Evolutionary conservation across 2,113 vertebrate species (phyloP).

Genomic region (Bolborhynchus lineola): DNA sequence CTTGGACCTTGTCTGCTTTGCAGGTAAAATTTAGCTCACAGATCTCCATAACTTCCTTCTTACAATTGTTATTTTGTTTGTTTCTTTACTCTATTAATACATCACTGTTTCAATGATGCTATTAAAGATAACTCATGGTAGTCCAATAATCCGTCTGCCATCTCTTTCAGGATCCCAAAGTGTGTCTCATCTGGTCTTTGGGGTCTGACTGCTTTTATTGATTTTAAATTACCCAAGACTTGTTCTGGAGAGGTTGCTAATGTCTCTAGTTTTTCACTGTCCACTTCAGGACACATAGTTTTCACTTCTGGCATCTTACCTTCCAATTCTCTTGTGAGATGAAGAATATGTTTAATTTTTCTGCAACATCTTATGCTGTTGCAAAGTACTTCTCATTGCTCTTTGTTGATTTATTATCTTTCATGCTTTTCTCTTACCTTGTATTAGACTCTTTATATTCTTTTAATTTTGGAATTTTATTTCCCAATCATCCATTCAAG

Average conservation of each 20-base stretch:
- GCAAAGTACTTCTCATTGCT: neutral
- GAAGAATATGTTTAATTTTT: conserved; percentile 14
- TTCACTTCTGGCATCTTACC: neutral
- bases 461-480: neutral
- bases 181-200: neutral
- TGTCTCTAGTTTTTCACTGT: conserved; percentile 10
- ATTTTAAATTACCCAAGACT: conserved; percentile 31
- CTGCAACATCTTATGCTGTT: neutral
- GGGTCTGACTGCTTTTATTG: conserved; percentile 1
- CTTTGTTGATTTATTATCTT: neutral
- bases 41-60: neutral
- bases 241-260: conserved; percentile 17
- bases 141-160: neutral
- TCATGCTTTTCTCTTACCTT: neutral
- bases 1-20: neutral
- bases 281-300: neutral
- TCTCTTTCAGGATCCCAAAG: neutral
- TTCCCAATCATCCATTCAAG: neutral
- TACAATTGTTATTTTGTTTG: neutral
- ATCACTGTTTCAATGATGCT: neutral
- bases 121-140: neutral
- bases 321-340: neutral
- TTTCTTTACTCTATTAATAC: neutral
- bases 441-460: neutral
- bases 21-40: neutral